phyloP scores from a whole-genome alignment of 2,888 invertebrate genomes.

The Congeria kusceri region DNA sequence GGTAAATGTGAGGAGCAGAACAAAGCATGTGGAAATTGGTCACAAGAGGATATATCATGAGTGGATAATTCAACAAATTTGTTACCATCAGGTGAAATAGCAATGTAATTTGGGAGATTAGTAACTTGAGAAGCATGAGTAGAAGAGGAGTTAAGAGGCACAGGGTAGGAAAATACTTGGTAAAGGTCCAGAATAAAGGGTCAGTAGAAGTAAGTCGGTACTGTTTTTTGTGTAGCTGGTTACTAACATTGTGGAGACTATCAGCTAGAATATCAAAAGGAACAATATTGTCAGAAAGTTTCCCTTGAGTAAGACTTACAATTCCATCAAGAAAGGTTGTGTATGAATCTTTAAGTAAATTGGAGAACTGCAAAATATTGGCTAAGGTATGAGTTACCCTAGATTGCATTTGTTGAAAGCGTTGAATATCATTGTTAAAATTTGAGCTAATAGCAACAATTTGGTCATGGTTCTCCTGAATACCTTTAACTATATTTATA shows the following conservation, averaged over 20 bases:
- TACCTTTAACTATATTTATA: constrained; percentile 26
- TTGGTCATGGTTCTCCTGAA: constrained; percentile 21
- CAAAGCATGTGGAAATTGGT: neutral
- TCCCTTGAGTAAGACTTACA: constrained; percentile 15
- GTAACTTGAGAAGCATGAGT: constrained; percentile 16
- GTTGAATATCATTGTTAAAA: neutral
- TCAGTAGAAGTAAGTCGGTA: constrained; percentile 13
- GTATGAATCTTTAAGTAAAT: constrained; percentile 1
- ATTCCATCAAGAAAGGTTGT: constrained; percentile 1
- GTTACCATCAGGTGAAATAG: neutral
- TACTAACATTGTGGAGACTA: constrained; percentile 2
- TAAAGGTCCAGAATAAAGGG: neutral
- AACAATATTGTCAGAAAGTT: constrained; percentile 15
- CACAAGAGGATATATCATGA: neutral
- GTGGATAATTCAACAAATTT: constrained; percentile 13
- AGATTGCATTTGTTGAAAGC: neutral
- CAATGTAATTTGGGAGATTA: constrained; percentile 8
- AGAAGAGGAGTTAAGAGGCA: constrained; percentile 21
- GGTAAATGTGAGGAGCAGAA: constrained; percentile 13
- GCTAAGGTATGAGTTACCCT: neutral
- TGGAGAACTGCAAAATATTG: neutral
- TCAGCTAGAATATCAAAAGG: constrained; percentile 3
- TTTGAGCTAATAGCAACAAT: constrained; percentile 1
- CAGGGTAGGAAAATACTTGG: constrained; percentile 18
- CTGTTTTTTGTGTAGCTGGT: neutral